Base-by-base conservation (phyloP, 2,888 invertebrate genomes). In the Perizoma affinitatum region DNA sequence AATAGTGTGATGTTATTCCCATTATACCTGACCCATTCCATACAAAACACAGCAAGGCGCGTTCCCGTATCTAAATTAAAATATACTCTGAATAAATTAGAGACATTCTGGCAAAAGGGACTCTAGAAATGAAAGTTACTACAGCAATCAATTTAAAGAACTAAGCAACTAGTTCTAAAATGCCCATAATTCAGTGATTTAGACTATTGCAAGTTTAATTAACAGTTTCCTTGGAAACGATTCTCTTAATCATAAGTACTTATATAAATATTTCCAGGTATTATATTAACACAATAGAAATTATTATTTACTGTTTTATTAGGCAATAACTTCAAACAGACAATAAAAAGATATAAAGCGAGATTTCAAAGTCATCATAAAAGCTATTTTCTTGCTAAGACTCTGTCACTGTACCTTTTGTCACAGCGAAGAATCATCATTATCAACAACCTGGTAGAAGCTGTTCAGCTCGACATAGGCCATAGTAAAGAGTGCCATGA, bases 1-100 rank as follows among this genome's bases (percentile, higher is more conserved):
- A 57, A 57, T 50, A 54, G 55, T 56, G 46, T 63, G 49, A 60
- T 62, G 51, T 56, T 45, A 58, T 63, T 44, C 58, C 8, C 43
- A 43, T 58, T 35, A 53, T 54, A 56, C 48, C 11, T 42, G 5
- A 42, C 36, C 22, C 54, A 35, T 6, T n/a, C 44, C 35, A 8
- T 10, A 22, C 33, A 49, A 11, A 33, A 45, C 10, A 53, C 22
- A 22, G 41, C 6, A 54, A 10, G 5, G 22, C n/a, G 3, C 22
- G 1, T 22, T 22, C 22, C 22, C 22, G 22, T 22, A 22, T 22
- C 22, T 22, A 2, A 22, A 3, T 22, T 22, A 22, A 22, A 22
- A 22, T 22, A 1, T 22, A 22, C 22, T 22, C 22, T 22, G 22
- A 22, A 22, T 2, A 22, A 22, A 22, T 22, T 22, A 3, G 22